phyloP scores from a whole-genome alignment of 1,140 invertebrate genomes.

The Bilobella aurantiaca region DNA sequence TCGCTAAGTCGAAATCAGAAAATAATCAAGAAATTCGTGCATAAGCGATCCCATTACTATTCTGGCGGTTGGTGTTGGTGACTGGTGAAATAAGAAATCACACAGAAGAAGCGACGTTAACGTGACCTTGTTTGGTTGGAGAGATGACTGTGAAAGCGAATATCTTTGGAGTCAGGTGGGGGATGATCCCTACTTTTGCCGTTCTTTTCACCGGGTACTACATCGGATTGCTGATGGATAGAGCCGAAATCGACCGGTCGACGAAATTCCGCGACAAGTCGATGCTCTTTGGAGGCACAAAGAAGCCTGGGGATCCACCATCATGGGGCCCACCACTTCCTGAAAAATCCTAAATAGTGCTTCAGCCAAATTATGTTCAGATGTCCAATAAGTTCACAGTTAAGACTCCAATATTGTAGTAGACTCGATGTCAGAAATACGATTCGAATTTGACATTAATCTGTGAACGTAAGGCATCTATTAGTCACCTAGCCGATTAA shows the following conservation, averaged over 20 bases:
- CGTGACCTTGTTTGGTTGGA: too few relatives aligned
- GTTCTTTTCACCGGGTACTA: slow-evolving; percentile 42
- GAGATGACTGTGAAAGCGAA: neutral
- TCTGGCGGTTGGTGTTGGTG: too few relatives aligned
- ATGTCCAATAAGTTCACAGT: too few relatives aligned
- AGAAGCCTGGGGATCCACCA: slow-evolving; percentile 54
- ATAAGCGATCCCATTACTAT: neutral
- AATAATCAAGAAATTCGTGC: slow-evolving; percentile 9
- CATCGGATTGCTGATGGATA: slow-evolving; percentile 54
- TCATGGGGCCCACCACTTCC: slow-evolving; percentile 55
- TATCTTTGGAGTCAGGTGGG: neutral
- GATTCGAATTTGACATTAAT: too few relatives aligned
- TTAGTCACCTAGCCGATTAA: too few relatives aligned
- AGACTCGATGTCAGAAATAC: too few relatives aligned
- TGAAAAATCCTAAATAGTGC: too few relatives aligned
- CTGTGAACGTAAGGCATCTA: too few relatives aligned
- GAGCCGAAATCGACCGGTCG: slow-evolving; percentile 56
- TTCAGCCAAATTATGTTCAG: too few relatives aligned
- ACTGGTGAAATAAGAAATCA: too few relatives aligned
- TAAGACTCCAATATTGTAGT: too few relatives aligned
- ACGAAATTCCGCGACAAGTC: slow-evolving; percentile 63
- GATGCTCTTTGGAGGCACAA: slow-evolving; percentile 54
- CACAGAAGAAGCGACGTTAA: too few relatives aligned
- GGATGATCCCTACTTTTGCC: slow-evolving; percentile 41
- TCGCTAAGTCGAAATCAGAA: slow-evolving; percentile 6